phyloP scores from a whole-genome alignment of 2,797 vertebrate species.

The Notoglanidium macrostoma region DNA sequence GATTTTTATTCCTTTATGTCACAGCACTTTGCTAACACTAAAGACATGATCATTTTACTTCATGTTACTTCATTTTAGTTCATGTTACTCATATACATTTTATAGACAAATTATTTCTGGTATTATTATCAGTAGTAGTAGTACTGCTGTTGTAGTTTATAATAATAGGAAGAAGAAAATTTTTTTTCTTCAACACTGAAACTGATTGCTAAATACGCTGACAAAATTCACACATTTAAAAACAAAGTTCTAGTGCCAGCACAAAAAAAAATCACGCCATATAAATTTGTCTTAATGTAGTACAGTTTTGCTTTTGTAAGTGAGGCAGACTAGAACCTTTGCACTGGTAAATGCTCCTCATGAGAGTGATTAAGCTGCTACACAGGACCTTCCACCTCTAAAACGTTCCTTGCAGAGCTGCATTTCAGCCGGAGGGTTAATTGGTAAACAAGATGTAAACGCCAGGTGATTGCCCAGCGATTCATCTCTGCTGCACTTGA shows the following conservation, averaged over 20 bases:
- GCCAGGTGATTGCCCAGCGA: constrained; percentile 7
- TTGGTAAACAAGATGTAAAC: constrained; percentile 33
- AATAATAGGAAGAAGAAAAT: neutral
- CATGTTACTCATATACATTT: too few species aligned
- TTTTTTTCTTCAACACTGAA: neutral
- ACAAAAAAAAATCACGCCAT: neutral
- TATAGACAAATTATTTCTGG: too few species aligned
- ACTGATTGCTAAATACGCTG: neutral
- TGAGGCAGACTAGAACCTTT: neutral
- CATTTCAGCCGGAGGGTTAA: constrained; percentile 18
- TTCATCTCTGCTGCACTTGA: constrained; percentile 23
- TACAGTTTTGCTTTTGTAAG: neutral
- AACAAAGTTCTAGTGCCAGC: neutral
- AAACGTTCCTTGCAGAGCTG: constrained; percentile 2
- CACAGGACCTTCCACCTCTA: constrained; percentile 22
- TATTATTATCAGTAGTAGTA: neutral
- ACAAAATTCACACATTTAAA: neutral
- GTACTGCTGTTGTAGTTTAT: neutral
- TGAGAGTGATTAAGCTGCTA: constrained; percentile 37
- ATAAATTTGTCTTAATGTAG: neutral
- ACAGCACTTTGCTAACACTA: neutral
- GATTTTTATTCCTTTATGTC: neutral
- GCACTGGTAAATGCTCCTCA: constrained; percentile 20
- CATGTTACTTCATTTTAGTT: too few species aligned
- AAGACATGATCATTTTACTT: neutral